Evolutionary conservation across 2,888 invertebrate species (phyloP), one percentile per base, ranked within the genome.

Genomic region (Biston betularia): DNA sequence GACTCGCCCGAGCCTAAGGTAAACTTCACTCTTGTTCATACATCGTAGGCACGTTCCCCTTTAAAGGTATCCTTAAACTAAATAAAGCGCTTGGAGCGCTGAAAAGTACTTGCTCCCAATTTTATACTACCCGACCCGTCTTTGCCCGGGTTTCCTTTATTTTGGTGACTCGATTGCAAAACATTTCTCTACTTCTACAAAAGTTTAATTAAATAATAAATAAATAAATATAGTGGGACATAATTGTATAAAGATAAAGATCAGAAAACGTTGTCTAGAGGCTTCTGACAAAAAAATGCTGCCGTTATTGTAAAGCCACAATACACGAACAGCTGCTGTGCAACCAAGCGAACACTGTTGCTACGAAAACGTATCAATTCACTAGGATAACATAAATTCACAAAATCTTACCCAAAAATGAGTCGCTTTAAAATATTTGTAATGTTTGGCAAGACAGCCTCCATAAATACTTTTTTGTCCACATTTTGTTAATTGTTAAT

Each of bases 1-100:
- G 81, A 83, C 70, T 73, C 76, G 72, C 81, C 84, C 65, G 78
- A 79, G 70, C 75, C 81, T 35, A 87, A 87, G 87, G 87, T 87
- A 85, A 11, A 12, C 11, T 10, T 42, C 24, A 12, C 42, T 1
- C 42, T 42, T 42, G 12, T 42, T 11, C 42, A 4, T 11, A 42
- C 10, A 10, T 42, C 10, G 1, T 10, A 42, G 6, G n/a, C n/a
- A n/a, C 10, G 44, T 44, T 12, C 12, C 12, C 42, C 12, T 9
- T 9, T 38, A 4, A 6, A 6, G 2, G 44, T 44, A n/a, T n/a
- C n/a, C 24, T 24, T 24, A 3, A 24, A 24, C 1, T 24, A 24
- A 24, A 24, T 24, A 24, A 3, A 24, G 24, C 24, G 24, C 3
- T 24, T 24, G 24, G 24, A 24, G 24, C 24, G 24, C 24, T 24